Evolutionary conservation across 2,113 vertebrate species (phyloP), one percentile per base, ranked within the genome.

Genomic region (Saimiri boliviensis): DNA sequence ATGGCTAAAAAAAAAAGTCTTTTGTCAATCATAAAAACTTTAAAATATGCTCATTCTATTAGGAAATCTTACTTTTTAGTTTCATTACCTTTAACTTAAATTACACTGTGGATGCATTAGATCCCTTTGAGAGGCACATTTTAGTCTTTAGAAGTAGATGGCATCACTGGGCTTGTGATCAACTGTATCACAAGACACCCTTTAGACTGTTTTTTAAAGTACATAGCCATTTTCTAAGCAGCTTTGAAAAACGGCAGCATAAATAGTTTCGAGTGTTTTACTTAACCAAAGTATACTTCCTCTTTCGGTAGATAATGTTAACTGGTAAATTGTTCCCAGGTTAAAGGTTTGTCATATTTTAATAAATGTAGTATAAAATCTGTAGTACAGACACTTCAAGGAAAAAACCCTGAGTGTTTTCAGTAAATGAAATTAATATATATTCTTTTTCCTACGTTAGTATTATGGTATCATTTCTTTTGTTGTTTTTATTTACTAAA

Each of bases 251-350:
- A 32, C 25, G n/a, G 70, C 56, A 81, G 52, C 80, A 17, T 27
- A 52, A 92, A 68, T 52, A 27, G n/a, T 70, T 80, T 37, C 93
- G 17, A 35, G 52, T 35, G 35, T 83, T 73, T 70, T 84, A 63
- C 92, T 84, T 70, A 71, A n/a, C 35, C 58, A 52, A 23, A 80
- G 17, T 7, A 4, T 12, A 79, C 47, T 79, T 92, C 68, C 74
- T 86, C 73, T 83, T 66, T 76, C 9, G 30, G 73, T 74, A 86
- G 94, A 58, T 83, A 45, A 52, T 87, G 83, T 77, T 86, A 70
- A 56, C 85, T 83, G 63, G 58, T 84, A 94, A 86, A 84, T 68
- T 80, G 68, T 87, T 94, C 76, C 86, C 93, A 86, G 94, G 73
- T 86, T 86, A 80, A 47, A 76, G 37, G n/a, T 79, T 54, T 83